Evolutionary conservation across 37 sponge, comb jelly and placozoan genomes (phyloP).

Genomic region (Trichoplax adhaerens): DNA sequence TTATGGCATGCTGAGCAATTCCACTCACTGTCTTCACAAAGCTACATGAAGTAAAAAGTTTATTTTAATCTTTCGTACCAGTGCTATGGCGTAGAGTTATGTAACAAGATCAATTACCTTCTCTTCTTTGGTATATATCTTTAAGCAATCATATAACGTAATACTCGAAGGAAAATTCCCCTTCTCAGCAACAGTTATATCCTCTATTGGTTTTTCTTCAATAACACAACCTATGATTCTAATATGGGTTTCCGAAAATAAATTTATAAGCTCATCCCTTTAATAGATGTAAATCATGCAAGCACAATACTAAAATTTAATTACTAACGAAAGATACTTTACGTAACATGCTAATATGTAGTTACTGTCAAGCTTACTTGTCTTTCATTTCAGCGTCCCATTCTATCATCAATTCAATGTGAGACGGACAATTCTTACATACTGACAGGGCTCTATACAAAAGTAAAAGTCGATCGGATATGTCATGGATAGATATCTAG

Average conservation of each 20-base stretch:
- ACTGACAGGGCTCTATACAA: no score
- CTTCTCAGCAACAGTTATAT: constrained; percentile 34
- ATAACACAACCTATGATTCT: no score
- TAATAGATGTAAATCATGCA: constrained; percentile 11
- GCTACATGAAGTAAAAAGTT: constrained; percentile 10
- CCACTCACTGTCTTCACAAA: constrained; percentile 64
- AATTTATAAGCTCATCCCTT: no score
- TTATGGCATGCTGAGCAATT: constrained; percentile 51
- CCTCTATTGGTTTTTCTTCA: background rate
- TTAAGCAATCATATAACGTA: constrained; percentile 51
- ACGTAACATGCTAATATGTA: no score
- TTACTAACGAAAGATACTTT: no score
- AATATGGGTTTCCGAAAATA: no score
- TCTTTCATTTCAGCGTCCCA: constrained; percentile 54
- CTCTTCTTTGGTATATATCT: constrained; percentile 56
- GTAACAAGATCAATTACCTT: constrained; percentile 25
- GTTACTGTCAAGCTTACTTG: background rate
- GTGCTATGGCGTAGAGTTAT: background rate
- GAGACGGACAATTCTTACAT: constrained; percentile 12
- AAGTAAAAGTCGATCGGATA: no score
- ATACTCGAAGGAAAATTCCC: constrained; percentile 17
- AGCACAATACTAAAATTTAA: no score
- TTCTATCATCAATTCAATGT: constrained; percentile 64
- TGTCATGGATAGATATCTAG: no score
- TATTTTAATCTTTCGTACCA: background rate